Percentiles rank a stretch among this genome's conserved stretches.
These are phyloP conservation scores for Elaphurus davidianus DNA, from an alignment of 2,113 vertebrate genomes.

Conservation along the genomic window DNA sequence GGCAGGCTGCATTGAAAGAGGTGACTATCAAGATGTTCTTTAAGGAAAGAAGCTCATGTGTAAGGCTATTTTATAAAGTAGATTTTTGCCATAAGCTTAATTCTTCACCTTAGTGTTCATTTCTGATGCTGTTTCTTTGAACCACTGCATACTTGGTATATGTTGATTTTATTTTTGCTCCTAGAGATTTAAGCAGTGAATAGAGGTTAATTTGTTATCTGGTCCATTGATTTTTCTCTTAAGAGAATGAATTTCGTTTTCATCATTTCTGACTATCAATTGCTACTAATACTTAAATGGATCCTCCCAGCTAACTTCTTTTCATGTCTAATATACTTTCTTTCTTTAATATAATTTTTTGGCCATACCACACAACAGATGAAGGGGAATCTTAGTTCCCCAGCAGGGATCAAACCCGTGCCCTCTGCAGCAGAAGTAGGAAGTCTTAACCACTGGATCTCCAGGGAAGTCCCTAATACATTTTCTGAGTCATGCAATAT, in stretches of 20 bases:
- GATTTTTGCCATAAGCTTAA: not conserved
- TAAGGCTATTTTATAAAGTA: not conserved
- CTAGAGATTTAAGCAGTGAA: conserved; percentile 13
- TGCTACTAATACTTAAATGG: not conserved
- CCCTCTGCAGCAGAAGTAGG: not conserved
- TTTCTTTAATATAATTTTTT: not conserved
- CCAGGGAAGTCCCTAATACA: not conserved
- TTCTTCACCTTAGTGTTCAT: not conserved
- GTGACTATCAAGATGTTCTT: not conserved
- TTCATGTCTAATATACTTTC: not conserved
- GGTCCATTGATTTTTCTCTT: conserved; percentile 47
- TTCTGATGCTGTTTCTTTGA: conserved; percentile 10
- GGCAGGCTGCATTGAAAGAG: not conserved
- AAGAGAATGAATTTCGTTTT: conserved; percentile 50
- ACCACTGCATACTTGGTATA: not conserved
- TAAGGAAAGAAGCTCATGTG: not conserved
- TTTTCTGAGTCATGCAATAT: not conserved
- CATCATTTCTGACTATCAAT: not conserved
- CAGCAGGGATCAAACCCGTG: not conserved
- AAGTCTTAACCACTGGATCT: not conserved
- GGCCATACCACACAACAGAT: not conserved
- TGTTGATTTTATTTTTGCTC: conserved; percentile 39
- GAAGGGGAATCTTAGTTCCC: not conserved
- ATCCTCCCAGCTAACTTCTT: not conserved
- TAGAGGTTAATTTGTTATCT: conserved; percentile 41